Percentiles rank a stretch among this genome's conserved stretches.
Evolutionary conservation across 2,888 invertebrate species (phyloP).

Genomic region (Congeria kusceri): DNA sequence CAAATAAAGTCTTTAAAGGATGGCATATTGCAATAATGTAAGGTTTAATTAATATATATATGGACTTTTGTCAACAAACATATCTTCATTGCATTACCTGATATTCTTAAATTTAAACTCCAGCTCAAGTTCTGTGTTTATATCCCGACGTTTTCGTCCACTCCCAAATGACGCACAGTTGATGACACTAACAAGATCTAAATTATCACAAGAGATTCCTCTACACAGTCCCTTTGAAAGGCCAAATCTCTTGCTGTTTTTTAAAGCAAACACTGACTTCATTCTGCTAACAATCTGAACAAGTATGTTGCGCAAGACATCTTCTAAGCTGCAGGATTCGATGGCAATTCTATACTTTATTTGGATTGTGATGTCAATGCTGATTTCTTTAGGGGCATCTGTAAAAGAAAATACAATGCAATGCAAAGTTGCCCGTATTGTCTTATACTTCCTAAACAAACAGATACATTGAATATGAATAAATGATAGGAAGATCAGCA

Average conservation of each 20-base stretch:
- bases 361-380: background rate
- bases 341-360: slow-evolving; percentile 10
- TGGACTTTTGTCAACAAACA: no score
- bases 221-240: background rate
- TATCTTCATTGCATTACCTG: background rate
- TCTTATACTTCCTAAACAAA: no score
- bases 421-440: no score
- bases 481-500: background rate
- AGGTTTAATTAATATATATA: no score
- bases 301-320: no score
- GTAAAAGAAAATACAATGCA: background rate
- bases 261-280: no score
- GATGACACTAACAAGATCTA: background rate
- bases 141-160: background rate
- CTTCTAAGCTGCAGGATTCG: background rate
- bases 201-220: slow-evolving; percentile 9
- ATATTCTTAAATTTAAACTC: background rate
- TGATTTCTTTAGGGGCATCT: background rate
- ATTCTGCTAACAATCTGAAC: no score
- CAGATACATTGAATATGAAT: no score
- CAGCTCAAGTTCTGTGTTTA: background rate
- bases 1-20: no score
- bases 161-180: background rate
- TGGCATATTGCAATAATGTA: no score
- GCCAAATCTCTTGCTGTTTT: no score